phyloP scores from a whole-genome alignment of 92 coral and sea anemone genomes.

The Porites divaricata region DNA sequence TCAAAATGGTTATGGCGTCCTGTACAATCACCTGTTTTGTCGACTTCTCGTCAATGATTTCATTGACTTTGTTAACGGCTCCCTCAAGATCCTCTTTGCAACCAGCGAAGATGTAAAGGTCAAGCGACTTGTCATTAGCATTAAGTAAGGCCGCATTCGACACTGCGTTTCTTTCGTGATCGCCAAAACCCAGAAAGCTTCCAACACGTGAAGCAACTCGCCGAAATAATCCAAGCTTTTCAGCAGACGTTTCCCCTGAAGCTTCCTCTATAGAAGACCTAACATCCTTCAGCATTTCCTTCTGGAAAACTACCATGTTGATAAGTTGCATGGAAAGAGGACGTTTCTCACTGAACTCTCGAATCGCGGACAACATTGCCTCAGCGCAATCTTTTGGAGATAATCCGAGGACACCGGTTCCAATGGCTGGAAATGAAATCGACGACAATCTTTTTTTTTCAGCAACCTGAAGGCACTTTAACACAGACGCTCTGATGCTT shows the following conservation, averaged over 20 bases:
- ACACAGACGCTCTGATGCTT: slow-evolving; percentile 7
- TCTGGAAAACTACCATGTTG: slow-evolving; percentile 75
- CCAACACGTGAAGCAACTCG: background rate
- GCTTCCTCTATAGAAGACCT: slow-evolving; percentile 56
- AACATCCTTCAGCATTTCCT: slow-evolving; percentile 61
- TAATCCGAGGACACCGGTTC: slow-evolving; percentile 70
- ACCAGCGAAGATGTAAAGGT: slow-evolving; percentile 54
- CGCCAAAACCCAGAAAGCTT: background rate
- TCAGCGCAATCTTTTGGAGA: slow-evolving; percentile 64
- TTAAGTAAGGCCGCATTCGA: background rate
- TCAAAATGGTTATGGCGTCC: slow-evolving; percentile 51
- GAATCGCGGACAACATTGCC: slow-evolving; percentile 65
- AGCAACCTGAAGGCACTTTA: slow-evolving; percentile 51
- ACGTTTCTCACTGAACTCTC: slow-evolving; percentile 50
- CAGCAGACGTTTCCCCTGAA: background rate
- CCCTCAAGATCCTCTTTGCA: slow-evolving; percentile 25
- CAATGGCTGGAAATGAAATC: slow-evolving; percentile 80
- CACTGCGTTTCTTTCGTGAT: background rate
- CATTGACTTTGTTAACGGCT: slow-evolving; percentile 49
- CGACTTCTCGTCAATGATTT: slow-evolving; percentile 52
- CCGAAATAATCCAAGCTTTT: background rate
- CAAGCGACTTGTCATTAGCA: background rate
- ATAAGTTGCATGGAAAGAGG: slow-evolving; percentile 53
- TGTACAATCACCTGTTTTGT: slow-evolving; percentile 53
- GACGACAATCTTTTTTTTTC: slow-evolving; percentile 24